Conservation (phyloP, 2,888 invertebrate genomes). For the Cataglyphis rosenhaueri region DNA sequence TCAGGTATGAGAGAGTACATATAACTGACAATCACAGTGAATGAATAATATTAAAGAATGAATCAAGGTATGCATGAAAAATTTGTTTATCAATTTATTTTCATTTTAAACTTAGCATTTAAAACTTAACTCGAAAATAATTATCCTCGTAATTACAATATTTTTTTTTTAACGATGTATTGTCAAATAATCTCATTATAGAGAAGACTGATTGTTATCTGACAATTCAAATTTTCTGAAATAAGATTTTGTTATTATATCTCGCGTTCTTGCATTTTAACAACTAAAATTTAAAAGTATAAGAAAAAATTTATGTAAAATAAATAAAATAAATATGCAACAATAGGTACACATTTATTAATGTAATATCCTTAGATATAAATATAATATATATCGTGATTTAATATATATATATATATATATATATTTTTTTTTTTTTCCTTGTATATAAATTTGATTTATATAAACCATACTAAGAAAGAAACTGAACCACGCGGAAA, state of each 20-base stretch:
- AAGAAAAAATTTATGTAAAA: neutral
- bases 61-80: neutral
- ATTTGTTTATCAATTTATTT: neutral
- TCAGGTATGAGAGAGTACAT: neutral
- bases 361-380: neutral
- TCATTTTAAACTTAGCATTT: constrained; percentile 2
- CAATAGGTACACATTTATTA: neutral
- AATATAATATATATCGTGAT: neutral
- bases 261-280: neutral
- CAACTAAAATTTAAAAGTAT: neutral
- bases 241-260: neutral
- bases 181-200: neutral
- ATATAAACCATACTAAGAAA: constrained; percentile 25
- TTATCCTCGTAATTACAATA: neutral
- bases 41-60: neutral
- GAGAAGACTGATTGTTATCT: neutral
- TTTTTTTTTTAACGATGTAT: neutral
- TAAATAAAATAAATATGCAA: constrained; percentile 12
- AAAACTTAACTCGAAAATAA: neutral
- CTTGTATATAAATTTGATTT: neutral
- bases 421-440: neutral
- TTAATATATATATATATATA: neutral
- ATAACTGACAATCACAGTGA: neutral
- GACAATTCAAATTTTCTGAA: neutral
- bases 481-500: constrained; percentile 29